phyloP scores from a whole-genome alignment of 1,140 invertebrate species.

The Gonatopus flavifemur region DNA sequence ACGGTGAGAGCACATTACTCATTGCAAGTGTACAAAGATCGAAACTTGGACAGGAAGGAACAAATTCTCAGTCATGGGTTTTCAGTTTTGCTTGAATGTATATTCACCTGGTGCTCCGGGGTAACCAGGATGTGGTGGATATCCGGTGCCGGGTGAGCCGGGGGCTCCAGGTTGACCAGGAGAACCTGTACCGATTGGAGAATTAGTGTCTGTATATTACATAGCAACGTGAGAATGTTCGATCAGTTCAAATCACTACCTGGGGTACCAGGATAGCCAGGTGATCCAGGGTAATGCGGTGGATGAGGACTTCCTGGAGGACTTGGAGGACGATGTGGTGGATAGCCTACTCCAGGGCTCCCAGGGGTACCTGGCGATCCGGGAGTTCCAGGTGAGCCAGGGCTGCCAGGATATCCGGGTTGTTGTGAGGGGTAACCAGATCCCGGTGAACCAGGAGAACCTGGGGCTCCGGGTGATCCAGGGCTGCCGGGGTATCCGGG shows the following conservation, averaged over 20 bases:
- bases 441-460: neutral
- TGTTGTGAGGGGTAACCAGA: neutral
- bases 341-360: too few species aligned
- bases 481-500: neutral
- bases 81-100: too few species aligned
- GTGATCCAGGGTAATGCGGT: neutral
- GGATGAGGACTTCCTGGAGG: neutral
- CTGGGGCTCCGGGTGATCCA: neutral
- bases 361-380: constrained; percentile 15
- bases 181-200: neutral
- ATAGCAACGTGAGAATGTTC: neutral
- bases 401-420: neutral
- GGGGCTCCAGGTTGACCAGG: neutral
- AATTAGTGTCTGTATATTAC: too few species aligned
- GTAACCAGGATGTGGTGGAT: neutral
- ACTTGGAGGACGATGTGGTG: too few species aligned
- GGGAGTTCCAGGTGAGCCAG: neutral
- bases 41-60: too few species aligned
- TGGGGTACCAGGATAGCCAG: neutral
- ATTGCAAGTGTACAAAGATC: too few species aligned
- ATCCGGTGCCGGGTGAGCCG: constrained; percentile 2
- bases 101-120: neutral
- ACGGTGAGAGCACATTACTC: too few species aligned
- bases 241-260: neutral
- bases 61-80: too few species aligned